A percentile compares a stretch with the other conserved stretches of the same genome.
phyloP scores from a whole-genome alignment of 2,113 vertebrate species.

The Scophthalmus maximus region DNA sequence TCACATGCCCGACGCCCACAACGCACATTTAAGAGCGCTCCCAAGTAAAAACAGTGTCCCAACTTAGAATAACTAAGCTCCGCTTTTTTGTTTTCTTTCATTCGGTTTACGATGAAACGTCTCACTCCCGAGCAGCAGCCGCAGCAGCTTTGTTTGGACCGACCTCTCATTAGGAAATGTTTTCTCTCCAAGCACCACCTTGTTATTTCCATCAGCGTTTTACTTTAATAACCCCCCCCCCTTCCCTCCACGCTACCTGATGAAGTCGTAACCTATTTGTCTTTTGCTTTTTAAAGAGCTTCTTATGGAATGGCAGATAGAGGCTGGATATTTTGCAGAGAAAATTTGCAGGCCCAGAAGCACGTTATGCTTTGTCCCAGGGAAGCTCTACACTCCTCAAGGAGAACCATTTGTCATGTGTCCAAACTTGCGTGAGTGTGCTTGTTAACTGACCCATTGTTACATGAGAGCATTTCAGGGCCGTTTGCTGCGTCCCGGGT shows the following conservation, averaged over 20 bases:
- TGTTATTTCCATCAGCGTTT: constrained; percentile 66
- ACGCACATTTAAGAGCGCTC: constrained; percentile 57
- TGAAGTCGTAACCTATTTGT: constrained; percentile 14
- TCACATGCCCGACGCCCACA: constrained; percentile 61
- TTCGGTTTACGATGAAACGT: constrained; percentile 58
- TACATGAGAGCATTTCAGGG: constrained; percentile 54
- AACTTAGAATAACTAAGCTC: constrained; percentile 37
- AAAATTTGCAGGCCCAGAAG: constrained; percentile 17
- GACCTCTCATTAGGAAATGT: constrained; percentile 37
- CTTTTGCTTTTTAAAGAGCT: constrained; percentile 45
- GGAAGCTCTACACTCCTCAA: constrained; percentile 48
- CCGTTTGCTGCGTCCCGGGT: constrained; percentile 41
- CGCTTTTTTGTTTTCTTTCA: constrained; percentile 48
- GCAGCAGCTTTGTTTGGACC: constrained; percentile 54
- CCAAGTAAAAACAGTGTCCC: constrained; percentile 59
- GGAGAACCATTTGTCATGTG: constrained; percentile 67
- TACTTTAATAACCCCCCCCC: constrained; percentile 60
- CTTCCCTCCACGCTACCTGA: constrained; percentile 13
- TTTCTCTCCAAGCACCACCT: constrained; percentile 71
- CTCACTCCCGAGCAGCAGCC: neutral
- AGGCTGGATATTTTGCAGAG: constrained; percentile 42
- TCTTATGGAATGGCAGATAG: constrained; percentile 52
- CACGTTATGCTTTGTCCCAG: constrained; percentile 49
- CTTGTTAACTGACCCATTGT: constrained; percentile 73
- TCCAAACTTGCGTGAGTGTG: constrained; percentile 61